phyloP scores from a whole-genome alignment of 2,888 invertebrate genomes.

The Scelioninae gen. 1 region DNA sequence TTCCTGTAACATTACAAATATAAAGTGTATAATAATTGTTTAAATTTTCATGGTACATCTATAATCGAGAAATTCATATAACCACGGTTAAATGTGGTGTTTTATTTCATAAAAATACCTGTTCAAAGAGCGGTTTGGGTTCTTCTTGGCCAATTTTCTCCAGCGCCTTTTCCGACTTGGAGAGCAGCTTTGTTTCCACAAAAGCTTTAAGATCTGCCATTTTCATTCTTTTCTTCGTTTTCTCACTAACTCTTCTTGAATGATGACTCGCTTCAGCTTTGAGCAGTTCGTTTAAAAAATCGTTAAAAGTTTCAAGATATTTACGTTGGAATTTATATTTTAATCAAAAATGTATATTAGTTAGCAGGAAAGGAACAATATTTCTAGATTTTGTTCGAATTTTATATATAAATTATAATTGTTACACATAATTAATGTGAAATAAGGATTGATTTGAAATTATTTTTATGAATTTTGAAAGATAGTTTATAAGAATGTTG shows the following conservation, averaged over 20 bases:
- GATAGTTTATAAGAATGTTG: no score
- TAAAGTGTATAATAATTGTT: background rate
- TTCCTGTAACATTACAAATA: constrained; percentile 86
- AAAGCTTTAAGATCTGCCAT: constrained; percentile 96
- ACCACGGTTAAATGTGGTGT: background rate
- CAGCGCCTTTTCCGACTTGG: constrained; percentile 95
- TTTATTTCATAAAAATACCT: constrained; percentile 57
- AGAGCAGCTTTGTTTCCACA: constrained; percentile 95
- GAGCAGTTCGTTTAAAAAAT: constrained; percentile 78
- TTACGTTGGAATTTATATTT: constrained; percentile 40
- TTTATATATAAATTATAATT: no score
- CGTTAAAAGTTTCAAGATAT: constrained; percentile 46
- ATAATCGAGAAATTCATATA: no score
- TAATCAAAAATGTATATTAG: constrained; percentile 4
- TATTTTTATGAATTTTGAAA: no score
- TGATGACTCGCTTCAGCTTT: constrained; percentile 84
- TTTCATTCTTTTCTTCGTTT: constrained; percentile 93
- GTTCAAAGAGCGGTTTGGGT: constrained; percentile 79
- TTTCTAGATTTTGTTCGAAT: no score
- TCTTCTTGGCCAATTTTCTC: constrained; percentile 95
- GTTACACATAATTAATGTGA: no score
- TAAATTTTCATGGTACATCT: no score
- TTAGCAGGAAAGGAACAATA: no score
- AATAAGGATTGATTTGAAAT: no score
- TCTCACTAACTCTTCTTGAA: constrained; percentile 91